Base-by-base conservation (phyloP, 2,888 invertebrate species). In the Osmoderma eremita region DNA sequence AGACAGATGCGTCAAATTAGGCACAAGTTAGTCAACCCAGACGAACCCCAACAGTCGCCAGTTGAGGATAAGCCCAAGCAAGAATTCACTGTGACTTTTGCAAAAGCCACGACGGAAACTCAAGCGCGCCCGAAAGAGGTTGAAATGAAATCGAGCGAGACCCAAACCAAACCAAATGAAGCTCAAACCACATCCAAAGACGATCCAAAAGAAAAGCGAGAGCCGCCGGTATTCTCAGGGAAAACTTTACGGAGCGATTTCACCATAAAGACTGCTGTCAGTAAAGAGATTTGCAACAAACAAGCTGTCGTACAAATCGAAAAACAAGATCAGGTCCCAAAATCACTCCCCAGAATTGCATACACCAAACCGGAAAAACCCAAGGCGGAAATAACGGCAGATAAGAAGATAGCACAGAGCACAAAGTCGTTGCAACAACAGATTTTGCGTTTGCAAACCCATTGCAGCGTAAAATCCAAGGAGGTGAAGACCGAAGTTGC, bases 1-100 rank as follows among this genome's bases (percentile, higher is more conserved):
- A 69, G 82, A 18, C 83, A 83, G 72, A 81, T 83, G 82, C 74
- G 83, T 54, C 81, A 82, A 66, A 79, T 83, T 0, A 72, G 83
- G 30, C 83, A 82, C 50, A 82, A 83, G 69, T 77, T 77, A 24
- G 70, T 77, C 4, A 65, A 72, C 1, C 73, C 71, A 8, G 80
- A 79, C 22, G 79, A 80, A 13, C 71, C 69, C n/a, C 70, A 75
- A 48, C 45, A 39, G 17, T 3, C 45, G 64, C 63, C 48, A 18
- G 10, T 30, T 30, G 67, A 61, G 2, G 56, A 69, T 8, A 65
- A 69, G 49, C 61, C 67, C n/a, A 62, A 58, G 4, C 61, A 36
- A 20, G 45, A 62, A 48, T 65, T 56, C 12, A 65, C 56, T 0
- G 18, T 56, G 56, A 65, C 54, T 17, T 17, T 65, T 36, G 65